Percentiles rank a stretch among this genome's conserved stretches.
These are phyloP conservation scores for Scomber scombrus DNA, from an alignment of 2,113 vertebrate genomes.

Conservation along the genomic window DNA sequence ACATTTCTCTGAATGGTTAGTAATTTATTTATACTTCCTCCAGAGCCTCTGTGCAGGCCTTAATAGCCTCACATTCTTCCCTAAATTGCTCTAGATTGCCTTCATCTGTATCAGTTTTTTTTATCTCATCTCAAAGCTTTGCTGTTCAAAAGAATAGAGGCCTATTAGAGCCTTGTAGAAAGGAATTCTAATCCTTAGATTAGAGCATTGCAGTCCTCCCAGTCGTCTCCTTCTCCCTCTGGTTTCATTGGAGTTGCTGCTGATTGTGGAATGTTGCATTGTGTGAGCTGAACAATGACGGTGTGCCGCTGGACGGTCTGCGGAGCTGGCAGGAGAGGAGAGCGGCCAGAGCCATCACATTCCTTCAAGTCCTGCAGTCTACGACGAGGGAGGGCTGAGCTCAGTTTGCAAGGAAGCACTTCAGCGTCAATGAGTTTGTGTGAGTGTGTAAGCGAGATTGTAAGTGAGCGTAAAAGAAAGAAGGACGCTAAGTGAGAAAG, in stretches of 20 bases:
- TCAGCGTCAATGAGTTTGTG: background rate
- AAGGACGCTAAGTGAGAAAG: background rate
- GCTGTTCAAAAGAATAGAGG: constrained; percentile 62
- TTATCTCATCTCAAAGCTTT: constrained; percentile 53
- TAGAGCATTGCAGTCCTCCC: constrained; percentile 42
- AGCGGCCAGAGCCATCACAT: background rate
- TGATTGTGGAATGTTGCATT: constrained; percentile 66
- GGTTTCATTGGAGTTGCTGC: constrained; percentile 37
- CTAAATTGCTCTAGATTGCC: constrained; percentile 64
- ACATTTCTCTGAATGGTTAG: constrained; percentile 39
- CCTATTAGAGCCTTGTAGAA: constrained; percentile 52
- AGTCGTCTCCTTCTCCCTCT: constrained; percentile 49
- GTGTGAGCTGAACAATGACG: constrained; percentile 56
- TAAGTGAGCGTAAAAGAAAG: background rate
- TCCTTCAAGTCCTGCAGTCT: constrained; percentile 16
- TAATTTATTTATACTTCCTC: constrained; percentile 57
- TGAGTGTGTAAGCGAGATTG: background rate
- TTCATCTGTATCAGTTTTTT: constrained; percentile 59
- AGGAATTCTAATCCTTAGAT: constrained; percentile 67
- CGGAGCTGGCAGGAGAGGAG: constrained; percentile 15
- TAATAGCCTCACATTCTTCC: constrained; percentile 61
- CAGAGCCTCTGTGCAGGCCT: constrained; percentile 36
- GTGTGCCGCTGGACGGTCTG: constrained; percentile 16
- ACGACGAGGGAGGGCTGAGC: background rate
- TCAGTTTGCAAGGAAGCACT: constrained; percentile 2